Percentiles rank a stretch among this genome's conserved stretches.
Conservation (phyloP, 2,888 invertebrate species). For the Temnothorax rugatulus region DNA sequence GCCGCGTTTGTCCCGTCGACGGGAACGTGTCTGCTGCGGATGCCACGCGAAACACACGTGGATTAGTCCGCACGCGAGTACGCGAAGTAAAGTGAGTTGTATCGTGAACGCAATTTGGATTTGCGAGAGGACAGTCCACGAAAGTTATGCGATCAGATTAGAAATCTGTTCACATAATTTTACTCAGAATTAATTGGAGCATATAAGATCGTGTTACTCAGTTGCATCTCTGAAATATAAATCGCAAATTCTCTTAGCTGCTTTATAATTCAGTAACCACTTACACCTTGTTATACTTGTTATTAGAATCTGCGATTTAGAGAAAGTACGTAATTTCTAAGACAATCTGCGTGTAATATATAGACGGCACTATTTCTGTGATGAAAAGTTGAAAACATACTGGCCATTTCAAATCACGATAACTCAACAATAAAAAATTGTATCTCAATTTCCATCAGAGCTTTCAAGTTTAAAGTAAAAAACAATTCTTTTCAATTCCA, state of each 20-base stretch:
- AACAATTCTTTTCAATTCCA: neutral
- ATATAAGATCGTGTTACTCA: neutral
- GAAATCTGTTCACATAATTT: slow-evolving; percentile 5
- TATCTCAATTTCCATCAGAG: neutral
- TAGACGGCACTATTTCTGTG: neutral
- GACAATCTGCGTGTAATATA: neutral
- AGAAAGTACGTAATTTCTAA: slow-evolving; percentile 14
- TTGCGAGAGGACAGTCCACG: neutral
- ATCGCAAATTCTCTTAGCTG: neutral
- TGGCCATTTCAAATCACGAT: neutral
- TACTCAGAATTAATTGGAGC: slow-evolving; percentile 30
- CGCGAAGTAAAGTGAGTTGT: neutral
- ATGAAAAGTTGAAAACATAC: neutral
- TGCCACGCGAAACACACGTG: slow-evolving; percentile 33
- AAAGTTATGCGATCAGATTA: slow-evolving; percentile 9
- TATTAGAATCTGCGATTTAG: neutral
- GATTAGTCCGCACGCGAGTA: neutral
- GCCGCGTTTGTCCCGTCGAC: neutral
- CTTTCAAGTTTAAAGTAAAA: neutral
- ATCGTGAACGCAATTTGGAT: slow-evolving; percentile 3
- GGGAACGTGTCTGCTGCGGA: neutral
- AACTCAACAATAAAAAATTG: neutral
- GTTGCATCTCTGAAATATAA: neutral
- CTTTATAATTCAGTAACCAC: neutral
- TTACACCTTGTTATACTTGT: neutral